phyloP scores from a whole-genome alignment of 2,888 invertebrate species.

The Alloplasta piceator region DNA sequence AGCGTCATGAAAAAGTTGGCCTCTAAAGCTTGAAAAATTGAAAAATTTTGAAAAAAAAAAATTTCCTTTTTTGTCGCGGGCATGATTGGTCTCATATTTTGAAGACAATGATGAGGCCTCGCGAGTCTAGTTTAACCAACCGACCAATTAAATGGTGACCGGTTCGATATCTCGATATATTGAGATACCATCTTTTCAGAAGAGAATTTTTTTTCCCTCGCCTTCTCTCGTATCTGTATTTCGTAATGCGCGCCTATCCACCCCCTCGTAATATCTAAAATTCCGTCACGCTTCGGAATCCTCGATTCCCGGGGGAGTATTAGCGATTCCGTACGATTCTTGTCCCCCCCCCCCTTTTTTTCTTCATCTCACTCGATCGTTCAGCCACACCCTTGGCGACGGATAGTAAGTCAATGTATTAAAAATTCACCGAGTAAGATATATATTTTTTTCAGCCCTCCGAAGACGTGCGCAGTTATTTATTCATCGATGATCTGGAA shows the following conservation, averaged over 20 bases:
- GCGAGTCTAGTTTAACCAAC: too few relatives aligned
- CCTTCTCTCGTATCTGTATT: too few relatives aligned
- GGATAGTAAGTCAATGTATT: constrained; percentile 11
- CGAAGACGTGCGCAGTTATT: too few relatives aligned
- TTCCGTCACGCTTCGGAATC: constrained; percentile 52
- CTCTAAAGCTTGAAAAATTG: too few relatives aligned
- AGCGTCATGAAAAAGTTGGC: too few relatives aligned
- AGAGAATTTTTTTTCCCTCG: background rate
- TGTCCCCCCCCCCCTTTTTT: background rate
- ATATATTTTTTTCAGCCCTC: too few relatives aligned
- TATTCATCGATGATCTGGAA: too few relatives aligned
- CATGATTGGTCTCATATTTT: too few relatives aligned
- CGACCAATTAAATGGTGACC: too few relatives aligned
- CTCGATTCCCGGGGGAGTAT: constrained; percentile 10
- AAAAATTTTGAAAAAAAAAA: too few relatives aligned
- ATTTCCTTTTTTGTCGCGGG: too few relatives aligned
- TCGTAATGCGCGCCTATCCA: background rate
- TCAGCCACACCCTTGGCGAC: constrained; percentile 53
- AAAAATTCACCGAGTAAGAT: constrained; percentile 67
- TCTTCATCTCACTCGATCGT: constrained; percentile 13
- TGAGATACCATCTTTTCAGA: background rate
- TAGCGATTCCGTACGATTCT: constrained; percentile 37
- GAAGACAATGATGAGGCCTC: too few relatives aligned
- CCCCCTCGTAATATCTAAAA: constrained; percentile 41
- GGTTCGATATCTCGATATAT: background rate